A percentile compares a stretch with the other conserved stretches of the same genome.
phyloP scores from a whole-genome alignment of 2,113 vertebrate species.

The Seriola quinqueradiata region DNA sequence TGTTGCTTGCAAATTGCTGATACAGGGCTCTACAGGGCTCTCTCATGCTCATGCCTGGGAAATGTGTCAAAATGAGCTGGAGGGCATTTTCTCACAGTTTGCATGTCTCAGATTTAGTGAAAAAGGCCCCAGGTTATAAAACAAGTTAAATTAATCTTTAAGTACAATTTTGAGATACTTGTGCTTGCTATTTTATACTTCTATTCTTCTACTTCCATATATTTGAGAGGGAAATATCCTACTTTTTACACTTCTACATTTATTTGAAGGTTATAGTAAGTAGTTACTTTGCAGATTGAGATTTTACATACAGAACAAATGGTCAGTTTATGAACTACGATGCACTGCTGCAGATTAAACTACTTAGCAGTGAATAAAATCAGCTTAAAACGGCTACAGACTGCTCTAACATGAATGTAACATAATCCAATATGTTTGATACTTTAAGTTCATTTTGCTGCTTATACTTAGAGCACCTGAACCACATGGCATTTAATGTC shows the following conservation, averaged over 20 bases:
- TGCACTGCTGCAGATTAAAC: background rate
- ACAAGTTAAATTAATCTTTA: conserved; percentile 1
- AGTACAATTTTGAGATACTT: background rate
- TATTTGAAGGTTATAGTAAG: background rate
- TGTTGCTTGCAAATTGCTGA: background rate
- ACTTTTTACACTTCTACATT: background rate
- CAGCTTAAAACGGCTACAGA: background rate
- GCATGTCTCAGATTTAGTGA: background rate
- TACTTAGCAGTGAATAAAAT: no score
- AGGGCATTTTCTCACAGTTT: background rate
- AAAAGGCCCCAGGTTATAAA: background rate
- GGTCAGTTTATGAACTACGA: background rate
- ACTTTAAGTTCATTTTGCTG: background rate
- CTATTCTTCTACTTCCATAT: background rate
- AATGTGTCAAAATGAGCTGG: background rate
- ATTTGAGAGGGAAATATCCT: background rate
- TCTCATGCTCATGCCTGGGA: background rate
- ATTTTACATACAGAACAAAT: background rate
- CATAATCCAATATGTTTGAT: background rate
- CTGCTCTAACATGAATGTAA: background rate
- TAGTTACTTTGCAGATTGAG: no score
- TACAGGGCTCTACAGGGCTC: background rate
- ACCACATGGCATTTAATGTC: background rate
- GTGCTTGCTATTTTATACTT: background rate
- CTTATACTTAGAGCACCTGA: background rate